Percentiles rank a stretch among this genome's conserved stretches.
Evolutionary conservation across 2,888 invertebrate genomes (phyloP).

Genomic region (Cephus spinipes): DNA sequence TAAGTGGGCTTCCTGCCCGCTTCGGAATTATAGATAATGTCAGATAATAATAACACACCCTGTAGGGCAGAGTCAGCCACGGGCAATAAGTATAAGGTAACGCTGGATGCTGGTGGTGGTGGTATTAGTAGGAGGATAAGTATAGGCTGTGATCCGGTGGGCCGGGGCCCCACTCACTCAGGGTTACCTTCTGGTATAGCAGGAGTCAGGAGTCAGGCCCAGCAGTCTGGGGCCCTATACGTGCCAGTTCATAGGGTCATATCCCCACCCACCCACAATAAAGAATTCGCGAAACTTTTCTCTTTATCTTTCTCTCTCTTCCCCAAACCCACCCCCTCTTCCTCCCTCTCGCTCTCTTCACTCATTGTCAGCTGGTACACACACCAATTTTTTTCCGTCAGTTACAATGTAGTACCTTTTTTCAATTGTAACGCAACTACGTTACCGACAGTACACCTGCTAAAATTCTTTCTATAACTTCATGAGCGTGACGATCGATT

Average conservation of each 20-base stretch:
- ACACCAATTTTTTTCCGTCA: slow-evolving; percentile 16
- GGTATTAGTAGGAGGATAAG: slow-evolving; percentile 65
- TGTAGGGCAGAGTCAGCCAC: slow-evolving; percentile 52
- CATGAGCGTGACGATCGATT: no score
- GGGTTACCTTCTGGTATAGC: slow-evolving; percentile 57
- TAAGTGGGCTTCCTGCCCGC: slow-evolving; percentile 67
- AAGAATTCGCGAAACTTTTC: not conserved
- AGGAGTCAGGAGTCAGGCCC: slow-evolving; percentile 59
- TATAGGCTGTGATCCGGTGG: slow-evolving; percentile 58
- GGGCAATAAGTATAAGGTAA: slow-evolving; percentile 63
- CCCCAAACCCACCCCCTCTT: slow-evolving; percentile 24
- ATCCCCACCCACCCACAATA: slow-evolving; percentile 31
- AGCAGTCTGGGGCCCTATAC: slow-evolving; percentile 63
- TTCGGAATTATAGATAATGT: slow-evolving; percentile 67
- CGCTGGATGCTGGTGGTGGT: slow-evolving; percentile 46
- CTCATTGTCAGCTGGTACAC: not conserved
- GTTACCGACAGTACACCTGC: no score
- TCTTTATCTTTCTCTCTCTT: slow-evolving; percentile 11
- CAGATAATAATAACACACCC: slow-evolving; percentile 66
- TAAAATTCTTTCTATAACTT: no score
- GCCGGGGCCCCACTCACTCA: slow-evolving; percentile 50
- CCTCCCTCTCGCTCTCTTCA: slow-evolving; percentile 14
- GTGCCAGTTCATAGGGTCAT: slow-evolving; percentile 65
- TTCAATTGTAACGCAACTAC: not conserved
- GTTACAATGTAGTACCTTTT: not conserved